These are phyloP conservation scores for Petroica traversi DNA, from an alignment of 2,113 vertebrate genomes.

Conservation along the genomic window DNA sequence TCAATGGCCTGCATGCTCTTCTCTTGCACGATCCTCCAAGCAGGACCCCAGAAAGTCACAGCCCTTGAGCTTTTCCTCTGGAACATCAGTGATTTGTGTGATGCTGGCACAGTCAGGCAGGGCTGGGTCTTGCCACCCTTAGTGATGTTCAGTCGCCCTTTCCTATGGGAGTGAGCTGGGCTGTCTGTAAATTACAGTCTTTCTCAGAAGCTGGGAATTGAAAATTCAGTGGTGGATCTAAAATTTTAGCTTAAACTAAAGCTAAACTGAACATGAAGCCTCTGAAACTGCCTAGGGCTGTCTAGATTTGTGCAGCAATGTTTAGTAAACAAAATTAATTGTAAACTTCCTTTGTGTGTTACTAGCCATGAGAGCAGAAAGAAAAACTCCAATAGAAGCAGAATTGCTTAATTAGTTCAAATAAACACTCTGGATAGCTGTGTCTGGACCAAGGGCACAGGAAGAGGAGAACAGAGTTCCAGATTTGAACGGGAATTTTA, in stretches of 20 bases:
- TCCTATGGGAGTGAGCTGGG: not conserved
- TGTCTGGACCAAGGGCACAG: not conserved
- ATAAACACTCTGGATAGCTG: not conserved
- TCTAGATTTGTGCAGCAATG: not conserved
- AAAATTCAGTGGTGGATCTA: rapidly evolving
- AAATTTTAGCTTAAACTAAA: not conserved
- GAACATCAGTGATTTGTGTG: not conserved
- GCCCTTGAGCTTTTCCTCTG: not conserved
- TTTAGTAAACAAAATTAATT: not conserved
- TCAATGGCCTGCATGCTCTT: not conserved
- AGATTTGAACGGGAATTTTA: not conserved
- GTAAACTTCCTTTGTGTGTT: not conserved
- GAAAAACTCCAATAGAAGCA: not conserved
- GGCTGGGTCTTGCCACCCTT: not conserved
- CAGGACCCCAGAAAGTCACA: not conserved
- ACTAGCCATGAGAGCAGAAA: not conserved
- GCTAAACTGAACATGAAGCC: not conserved
- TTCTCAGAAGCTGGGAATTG: not conserved
- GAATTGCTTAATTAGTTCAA: not conserved
- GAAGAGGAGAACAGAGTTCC: not conserved
- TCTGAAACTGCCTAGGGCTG: not conserved
- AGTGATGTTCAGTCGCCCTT: not conserved
- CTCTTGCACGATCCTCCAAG: rapidly evolving
- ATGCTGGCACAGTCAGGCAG: not conserved
- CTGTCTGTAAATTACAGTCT: not conserved